Conservation (phyloP, 2,113 vertebrate species). For the Gambusia holbrooki region DNA sequence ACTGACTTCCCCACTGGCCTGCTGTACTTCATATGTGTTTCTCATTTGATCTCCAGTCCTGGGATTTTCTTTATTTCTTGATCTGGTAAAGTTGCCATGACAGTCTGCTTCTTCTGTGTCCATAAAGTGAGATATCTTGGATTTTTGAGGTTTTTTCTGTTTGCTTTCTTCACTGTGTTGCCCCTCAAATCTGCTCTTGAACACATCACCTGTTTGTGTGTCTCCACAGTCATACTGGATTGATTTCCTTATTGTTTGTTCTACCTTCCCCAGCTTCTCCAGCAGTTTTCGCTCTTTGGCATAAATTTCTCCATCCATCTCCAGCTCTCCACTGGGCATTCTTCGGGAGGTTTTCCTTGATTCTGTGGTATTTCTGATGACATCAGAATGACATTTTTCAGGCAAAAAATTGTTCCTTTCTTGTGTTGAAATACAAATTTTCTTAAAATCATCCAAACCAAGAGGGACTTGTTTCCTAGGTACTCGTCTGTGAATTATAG, state of each 20-base stretch:
- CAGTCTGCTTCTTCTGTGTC: conserved; percentile 20
- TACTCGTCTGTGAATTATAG: conserved; percentile 74
- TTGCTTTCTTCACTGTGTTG: conserved; percentile 12
- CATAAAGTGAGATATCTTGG: conserved; percentile 18
- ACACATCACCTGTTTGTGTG: conserved; percentile 47
- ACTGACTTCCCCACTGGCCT: background rate
- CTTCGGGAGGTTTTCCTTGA: conserved; percentile 4
- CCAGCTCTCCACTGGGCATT: conserved; percentile 39
- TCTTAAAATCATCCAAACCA: conserved; percentile 25
- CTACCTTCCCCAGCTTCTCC: conserved; percentile 81
- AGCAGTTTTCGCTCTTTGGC: conserved; percentile 79
- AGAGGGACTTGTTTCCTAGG: conserved; percentile 22
- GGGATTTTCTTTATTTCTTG: conserved; percentile 38
- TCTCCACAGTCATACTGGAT: conserved; percentile 70
- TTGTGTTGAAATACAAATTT: conserved; percentile 21
- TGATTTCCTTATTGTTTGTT: conserved; percentile 74
- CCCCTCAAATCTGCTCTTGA: conserved; percentile 36
- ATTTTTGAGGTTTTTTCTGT: conserved; percentile 29
- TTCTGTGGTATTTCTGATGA: background rate
- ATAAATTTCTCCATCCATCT: conserved; percentile 78
- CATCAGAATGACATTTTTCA: conserved; percentile 16
- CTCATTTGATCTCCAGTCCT: conserved; percentile 47
- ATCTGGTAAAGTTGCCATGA: conserved; percentile 22
- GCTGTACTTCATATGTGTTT: conserved; percentile 12
- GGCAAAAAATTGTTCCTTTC: background rate